Evolutionary conservation across 2,113 vertebrate genomes (phyloP).

Genomic region (Neogobius melanostomus): DNA sequence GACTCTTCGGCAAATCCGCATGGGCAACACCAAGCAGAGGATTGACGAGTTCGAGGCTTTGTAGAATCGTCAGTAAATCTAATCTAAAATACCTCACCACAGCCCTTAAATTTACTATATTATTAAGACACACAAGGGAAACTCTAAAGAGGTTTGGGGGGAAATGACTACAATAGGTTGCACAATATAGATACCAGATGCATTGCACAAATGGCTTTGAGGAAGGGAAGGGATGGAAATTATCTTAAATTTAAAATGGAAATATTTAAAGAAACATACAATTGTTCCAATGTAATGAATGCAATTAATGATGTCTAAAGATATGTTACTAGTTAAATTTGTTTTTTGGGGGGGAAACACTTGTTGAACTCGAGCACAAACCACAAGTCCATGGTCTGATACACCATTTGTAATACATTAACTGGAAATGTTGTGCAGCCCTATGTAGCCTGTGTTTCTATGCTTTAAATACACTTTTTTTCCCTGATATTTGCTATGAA

Average conservation of each 20-base stretch:
- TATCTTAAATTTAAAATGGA: too few species aligned
- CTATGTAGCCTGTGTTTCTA: neutral
- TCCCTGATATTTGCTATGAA: neutral
- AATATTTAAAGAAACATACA: too few species aligned
- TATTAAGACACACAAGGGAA: slow-evolving; percentile 5
- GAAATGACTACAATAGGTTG: neutral
- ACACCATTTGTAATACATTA: too few species aligned
- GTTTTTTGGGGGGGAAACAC: too few species aligned
- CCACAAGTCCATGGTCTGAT: too few species aligned
- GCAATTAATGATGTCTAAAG: too few species aligned
- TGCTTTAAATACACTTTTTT: neutral
- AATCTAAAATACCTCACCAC: slow-evolving; percentile 33
- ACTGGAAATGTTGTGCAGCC: too few species aligned
- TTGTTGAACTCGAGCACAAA: too few species aligned
- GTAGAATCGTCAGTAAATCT: slow-evolving; percentile 68
- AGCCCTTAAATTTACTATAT: slow-evolving; percentile 14
- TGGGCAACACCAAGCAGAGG: slow-evolving; percentile 98
- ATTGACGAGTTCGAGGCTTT: slow-evolving; percentile 96
- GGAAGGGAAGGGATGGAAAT: too few species aligned
- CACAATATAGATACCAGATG: neutral
- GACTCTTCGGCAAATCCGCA: slow-evolving; percentile 93
- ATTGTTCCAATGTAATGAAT: too few species aligned
- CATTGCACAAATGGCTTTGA: neutral
- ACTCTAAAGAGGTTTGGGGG: neutral
- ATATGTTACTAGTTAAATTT: too few species aligned